Base-by-base conservation (phyloP, 2,888 invertebrate species). In the Lepidonotus clava region DNA sequence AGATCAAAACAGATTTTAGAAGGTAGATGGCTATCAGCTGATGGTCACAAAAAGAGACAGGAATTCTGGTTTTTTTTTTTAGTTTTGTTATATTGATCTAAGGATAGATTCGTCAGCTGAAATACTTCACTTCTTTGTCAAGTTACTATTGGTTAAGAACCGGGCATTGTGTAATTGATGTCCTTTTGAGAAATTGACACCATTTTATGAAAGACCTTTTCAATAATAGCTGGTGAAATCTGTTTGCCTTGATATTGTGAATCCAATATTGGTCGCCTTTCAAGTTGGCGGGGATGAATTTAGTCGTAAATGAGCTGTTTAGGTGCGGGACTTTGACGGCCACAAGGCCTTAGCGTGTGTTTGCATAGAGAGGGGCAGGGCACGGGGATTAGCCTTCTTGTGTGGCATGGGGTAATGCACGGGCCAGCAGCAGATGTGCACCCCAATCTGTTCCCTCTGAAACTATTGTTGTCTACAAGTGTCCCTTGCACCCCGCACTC, bases 381-480 rank as follows among this genome's bases (percentile, higher is more conserved):
- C 24, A 28, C 28, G 61, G 24, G 61, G 61, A 61, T 61, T 61
- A 61, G 61, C 28, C 24, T n/a, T 28, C 61, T 61, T 61, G 28
- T 61, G n/a, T 24, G 61, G 14, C 28, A 32, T 61, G 61, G 24
- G 61, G 61, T 61, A 61, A 61, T 61, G 28, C 61, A 61, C 24
- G 28, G 21, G 71, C n/a, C n/a, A n/a, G n/a, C n/a, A 38, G 38
- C 71, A 71, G 71, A 71, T 71, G 71, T 71, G 71, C 34, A 14
- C 36, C 24, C 11, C 71, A 71, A 38, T 71, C 71, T 38, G 34
- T 11, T 24, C 71, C 6, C 71, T 36, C 38, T 5, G 21, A 34
- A 11, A 71, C 71, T 38, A 36, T 71, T 71, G 71, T 71, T 71
- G 71, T 38, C 38, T 34, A 11, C 71, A 71, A 71, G 71, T 71